Conservation (phyloP, 23 tunicate genomes). For the Trididemnum clinides region DNA sequence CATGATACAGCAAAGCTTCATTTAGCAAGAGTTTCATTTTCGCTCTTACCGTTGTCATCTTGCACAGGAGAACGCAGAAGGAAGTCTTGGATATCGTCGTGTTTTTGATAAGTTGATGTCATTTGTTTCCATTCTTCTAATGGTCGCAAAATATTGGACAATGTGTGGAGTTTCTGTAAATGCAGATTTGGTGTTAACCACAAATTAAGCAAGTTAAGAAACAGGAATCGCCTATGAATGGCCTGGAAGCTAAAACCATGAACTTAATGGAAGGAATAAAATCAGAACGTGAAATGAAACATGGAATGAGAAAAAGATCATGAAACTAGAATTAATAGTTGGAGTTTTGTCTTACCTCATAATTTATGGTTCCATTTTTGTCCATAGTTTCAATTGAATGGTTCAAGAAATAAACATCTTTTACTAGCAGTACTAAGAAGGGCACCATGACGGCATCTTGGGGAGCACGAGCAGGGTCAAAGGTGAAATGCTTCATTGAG, state of each 20-base stretch:
- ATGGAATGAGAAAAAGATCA: no score
- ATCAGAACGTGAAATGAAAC: no score
- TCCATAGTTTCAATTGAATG: slow-evolving; percentile 78
- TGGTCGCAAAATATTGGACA: slow-evolving; percentile 78
- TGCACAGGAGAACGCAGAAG: slow-evolving; percentile 68
- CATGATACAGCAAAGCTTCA: no score
- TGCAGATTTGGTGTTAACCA: no score
- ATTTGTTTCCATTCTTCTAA: slow-evolving; percentile 81
- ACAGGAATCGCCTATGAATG: no score
- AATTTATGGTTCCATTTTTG: slow-evolving; percentile 76
- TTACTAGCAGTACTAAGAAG: slow-evolving; percentile 76
- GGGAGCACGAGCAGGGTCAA: slow-evolving; percentile 44
- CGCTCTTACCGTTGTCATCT: slow-evolving; percentile 61
- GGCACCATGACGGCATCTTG: slow-evolving; percentile 82
- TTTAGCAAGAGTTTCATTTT: no score
- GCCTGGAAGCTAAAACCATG: no score
- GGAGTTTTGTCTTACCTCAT: slow-evolving; percentile 54
- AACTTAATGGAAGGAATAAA: no score
- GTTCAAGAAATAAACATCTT: slow-evolving; percentile 91
- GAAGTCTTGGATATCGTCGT: slow-evolving; percentile 75
- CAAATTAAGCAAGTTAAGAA: no score
- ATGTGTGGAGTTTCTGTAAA: slow-evolving; percentile 72
- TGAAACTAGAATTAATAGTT: background rate
- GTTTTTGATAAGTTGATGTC: slow-evolving; percentile 47
- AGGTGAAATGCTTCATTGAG: slow-evolving; percentile 48